Evolutionary conservation across 2,113 vertebrate species (phyloP).

Genomic region (Ia io): DNA sequence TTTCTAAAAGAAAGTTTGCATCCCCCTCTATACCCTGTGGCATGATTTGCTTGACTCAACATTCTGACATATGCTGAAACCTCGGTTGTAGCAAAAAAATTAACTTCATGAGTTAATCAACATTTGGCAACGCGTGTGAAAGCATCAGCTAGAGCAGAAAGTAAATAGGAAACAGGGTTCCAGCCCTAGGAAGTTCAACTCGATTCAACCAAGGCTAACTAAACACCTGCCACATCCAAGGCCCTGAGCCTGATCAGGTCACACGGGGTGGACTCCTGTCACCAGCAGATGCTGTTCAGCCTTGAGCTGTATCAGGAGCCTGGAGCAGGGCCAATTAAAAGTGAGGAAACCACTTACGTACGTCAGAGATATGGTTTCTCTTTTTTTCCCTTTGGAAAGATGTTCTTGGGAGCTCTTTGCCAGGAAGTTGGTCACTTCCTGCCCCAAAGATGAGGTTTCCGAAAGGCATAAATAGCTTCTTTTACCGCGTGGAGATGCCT

Average conservation of each 20-base stretch:
- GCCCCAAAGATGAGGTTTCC: slow-evolving; percentile 42
- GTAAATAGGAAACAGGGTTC: slow-evolving; percentile 26
- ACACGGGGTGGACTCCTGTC: neutral
- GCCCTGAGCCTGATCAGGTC: neutral
- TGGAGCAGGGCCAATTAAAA: neutral
- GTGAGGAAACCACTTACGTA: neutral
- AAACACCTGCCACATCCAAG: neutral
- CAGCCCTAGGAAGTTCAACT: slow-evolving; percentile 31
- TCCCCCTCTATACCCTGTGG: neutral
- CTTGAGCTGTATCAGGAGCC: neutral
- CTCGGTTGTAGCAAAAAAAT: neutral
- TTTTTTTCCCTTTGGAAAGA: slow-evolving; percentile 24
- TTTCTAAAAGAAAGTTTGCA: neutral
- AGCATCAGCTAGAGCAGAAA: neutral
- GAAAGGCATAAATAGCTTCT: slow-evolving; percentile 47
- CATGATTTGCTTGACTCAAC: neutral
- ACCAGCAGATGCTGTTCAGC: neutral
- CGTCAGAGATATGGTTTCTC: slow-evolving; percentile 1
- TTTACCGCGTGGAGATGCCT: neutral
- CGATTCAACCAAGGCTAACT: neutral
- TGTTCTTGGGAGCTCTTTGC: slow-evolving; percentile 41
- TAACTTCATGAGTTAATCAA: neutral
- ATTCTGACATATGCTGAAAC: neutral
- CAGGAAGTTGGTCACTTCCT: slow-evolving; percentile 67
- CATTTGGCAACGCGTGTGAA: neutral